Percentiles rank a stretch among this genome's conserved stretches.
These are phyloP conservation scores for Upupa epops DNA, from an alignment of 2,113 vertebrate species.

Conservation along the genomic window DNA sequence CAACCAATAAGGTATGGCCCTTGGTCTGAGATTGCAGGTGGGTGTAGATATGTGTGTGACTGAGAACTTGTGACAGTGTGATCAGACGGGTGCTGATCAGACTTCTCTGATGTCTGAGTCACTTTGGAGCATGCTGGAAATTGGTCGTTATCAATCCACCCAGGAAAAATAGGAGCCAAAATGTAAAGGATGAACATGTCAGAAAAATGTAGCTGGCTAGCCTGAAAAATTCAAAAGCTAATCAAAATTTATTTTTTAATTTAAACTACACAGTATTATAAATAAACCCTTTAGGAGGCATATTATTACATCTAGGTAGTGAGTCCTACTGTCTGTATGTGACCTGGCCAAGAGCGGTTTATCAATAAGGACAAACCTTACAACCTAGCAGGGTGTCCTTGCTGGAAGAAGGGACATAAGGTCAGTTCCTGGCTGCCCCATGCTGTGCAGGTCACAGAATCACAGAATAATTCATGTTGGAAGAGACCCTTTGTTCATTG, in stretches of 20 bases:
- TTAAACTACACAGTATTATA: not conserved
- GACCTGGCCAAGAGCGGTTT: not conserved
- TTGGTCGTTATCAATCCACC: constrained; percentile 51
- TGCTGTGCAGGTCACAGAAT: not conserved
- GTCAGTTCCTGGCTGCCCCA: not conserved
- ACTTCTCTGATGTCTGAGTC: constrained; percentile 56
- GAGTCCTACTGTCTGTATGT: not conserved
- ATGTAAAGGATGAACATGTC: not conserved
- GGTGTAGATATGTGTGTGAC: constrained; percentile 61
- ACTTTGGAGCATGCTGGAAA: constrained; percentile 35
- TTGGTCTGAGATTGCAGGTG: constrained; percentile 52
- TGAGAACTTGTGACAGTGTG: constrained; percentile 46
- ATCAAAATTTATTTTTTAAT: constrained; percentile 28
- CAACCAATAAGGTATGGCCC: constrained; percentile 59
- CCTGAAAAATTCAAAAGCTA: not conserved
- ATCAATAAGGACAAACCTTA: not conserved
- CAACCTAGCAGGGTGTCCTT: not conserved
- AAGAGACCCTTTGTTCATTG: too few relatives aligned
- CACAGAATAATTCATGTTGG: too few relatives aligned
- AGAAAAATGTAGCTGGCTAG: not conserved
- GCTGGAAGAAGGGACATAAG: not conserved
- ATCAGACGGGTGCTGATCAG: constrained; percentile 67
- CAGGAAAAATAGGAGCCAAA: constrained; percentile 48
- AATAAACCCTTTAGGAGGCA: not conserved
- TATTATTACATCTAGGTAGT: not conserved